Percentiles rank a stretch among this genome's conserved stretches.
Conservation (phyloP, 2,888 invertebrate genomes). For the Phaonia tiefii region DNA sequence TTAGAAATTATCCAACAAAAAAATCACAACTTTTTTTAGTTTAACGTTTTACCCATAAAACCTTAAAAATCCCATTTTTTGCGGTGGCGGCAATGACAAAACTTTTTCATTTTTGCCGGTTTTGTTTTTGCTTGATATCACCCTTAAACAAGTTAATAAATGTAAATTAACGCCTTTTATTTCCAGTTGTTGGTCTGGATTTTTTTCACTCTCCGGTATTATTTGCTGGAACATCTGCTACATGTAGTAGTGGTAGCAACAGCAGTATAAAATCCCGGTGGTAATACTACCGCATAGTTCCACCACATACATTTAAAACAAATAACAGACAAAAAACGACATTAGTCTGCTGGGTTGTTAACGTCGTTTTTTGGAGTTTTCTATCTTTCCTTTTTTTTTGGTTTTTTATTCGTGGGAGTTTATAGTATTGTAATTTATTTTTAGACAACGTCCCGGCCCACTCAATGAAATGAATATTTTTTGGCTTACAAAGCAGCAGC, state of each 20-base stretch:
- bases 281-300: conserved; percentile 40
- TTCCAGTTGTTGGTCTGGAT: conserved; percentile 14
- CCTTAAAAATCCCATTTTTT: background rate
- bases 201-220: background rate
- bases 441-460: conserved; percentile 62
- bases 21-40: conserved; percentile 49
- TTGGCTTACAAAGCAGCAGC: background rate
- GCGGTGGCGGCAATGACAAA: conserved; percentile 49
- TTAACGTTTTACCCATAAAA: background rate
- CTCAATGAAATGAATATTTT: conserved; percentile 61
- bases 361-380: conserved; percentile 14
- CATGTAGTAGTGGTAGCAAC: too few relatives aligned
- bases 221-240: conserved; percentile 54
- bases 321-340: conserved; percentile 16
- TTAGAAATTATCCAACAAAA: background rate
- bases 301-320: conserved; percentile 53
- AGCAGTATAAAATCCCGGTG: too few relatives aligned
- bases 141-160: conserved; percentile 75
- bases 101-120: conserved; percentile 50
- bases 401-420: conserved; percentile 59
- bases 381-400: conserved; percentile 32
- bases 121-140: conserved; percentile 57
- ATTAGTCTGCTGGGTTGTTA: conserved; percentile 25
- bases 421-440: conserved; percentile 61
- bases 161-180: conserved; percentile 74